A percentile compares a stretch with the other conserved stretches of the same genome.
Evolutionary conservation across 2,113 vertebrate species (phyloP).

Genomic region (Oxygymnocypris stewartii): DNA sequence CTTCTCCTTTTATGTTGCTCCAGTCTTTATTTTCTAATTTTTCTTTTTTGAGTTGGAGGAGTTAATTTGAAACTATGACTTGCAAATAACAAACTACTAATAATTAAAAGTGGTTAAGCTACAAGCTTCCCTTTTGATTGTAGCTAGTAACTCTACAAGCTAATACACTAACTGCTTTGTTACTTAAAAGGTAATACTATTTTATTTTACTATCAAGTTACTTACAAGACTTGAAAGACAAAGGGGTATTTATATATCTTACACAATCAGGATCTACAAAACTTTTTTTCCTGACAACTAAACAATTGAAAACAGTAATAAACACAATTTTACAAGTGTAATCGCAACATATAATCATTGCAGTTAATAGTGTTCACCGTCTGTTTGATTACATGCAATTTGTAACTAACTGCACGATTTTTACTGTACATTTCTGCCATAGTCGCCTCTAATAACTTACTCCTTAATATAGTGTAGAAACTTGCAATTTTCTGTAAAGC

Average conservation of each 20-base stretch:
- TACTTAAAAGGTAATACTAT: not conserved
- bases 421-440: too few species aligned
- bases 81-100: not conserved
- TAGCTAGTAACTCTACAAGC: not conserved
- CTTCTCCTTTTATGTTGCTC: not conserved
- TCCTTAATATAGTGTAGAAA: too few species aligned
- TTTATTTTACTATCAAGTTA: not conserved
- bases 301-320: not conserved
- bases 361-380: too few species aligned
- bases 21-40: not conserved
- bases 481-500: too few species aligned
- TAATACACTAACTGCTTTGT: not conserved
- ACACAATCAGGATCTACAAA: not conserved
- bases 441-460: too few species aligned
- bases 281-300: not conserved
- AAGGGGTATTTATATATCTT: not conserved
- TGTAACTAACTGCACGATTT: too few species aligned
- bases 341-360: too few species aligned
- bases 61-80: not conserved
- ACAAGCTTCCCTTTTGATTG: not conserved
- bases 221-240: not conserved
- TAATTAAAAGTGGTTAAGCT: not conserved
- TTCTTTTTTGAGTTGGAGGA: not conserved
- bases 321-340: too few species aligned
- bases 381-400: too few species aligned